A percentile compares a stretch with the other conserved stretches of the same genome.
Evolutionary conservation across 2,888 invertebrate species (phyloP).

Genomic region (Andrena minutula): DNA sequence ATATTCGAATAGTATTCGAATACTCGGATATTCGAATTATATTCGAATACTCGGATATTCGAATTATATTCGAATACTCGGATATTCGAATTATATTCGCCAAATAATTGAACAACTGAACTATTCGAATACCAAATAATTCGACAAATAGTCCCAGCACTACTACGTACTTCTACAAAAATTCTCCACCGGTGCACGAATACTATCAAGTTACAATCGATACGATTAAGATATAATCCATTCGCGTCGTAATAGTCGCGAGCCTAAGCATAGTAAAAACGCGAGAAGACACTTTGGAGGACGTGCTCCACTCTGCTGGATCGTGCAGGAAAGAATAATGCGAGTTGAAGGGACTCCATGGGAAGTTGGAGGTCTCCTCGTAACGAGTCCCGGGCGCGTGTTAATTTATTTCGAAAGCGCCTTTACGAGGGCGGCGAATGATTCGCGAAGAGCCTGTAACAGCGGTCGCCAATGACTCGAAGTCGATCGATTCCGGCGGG

Average conservation of each 20-base stretch:
- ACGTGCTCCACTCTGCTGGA: background rate
- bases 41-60: too few relatives aligned
- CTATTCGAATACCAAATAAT: too few relatives aligned
- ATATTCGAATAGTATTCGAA: too few relatives aligned
- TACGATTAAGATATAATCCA: too few relatives aligned
- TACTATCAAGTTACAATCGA: background rate
- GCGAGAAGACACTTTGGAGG: background rate
- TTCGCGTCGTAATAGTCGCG: too few relatives aligned
- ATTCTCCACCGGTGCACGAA: background rate
- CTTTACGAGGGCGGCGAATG: slow-evolving; percentile 36
- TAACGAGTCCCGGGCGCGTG: slow-evolving; percentile 11
- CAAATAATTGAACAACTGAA: too few relatives aligned
- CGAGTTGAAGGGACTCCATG: background rate
- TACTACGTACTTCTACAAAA: too few relatives aligned
- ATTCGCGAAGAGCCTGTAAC: slow-evolving; percentile 23
- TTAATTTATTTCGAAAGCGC: slow-evolving; percentile 31
- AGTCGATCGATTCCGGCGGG: slow-evolving; percentile 53
- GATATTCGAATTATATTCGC: too few relatives aligned
- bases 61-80: too few relatives aligned
- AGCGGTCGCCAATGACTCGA: slow-evolving; percentile 26
- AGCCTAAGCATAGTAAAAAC: background rate
- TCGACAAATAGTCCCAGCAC: too few relatives aligned
- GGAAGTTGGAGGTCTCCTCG: background rate
- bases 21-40: too few relatives aligned
- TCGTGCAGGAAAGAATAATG: slow-evolving; percentile 1